phyloP scores from a whole-genome alignment of 2,888 invertebrate genomes.

The Geotrupes spiniger region DNA sequence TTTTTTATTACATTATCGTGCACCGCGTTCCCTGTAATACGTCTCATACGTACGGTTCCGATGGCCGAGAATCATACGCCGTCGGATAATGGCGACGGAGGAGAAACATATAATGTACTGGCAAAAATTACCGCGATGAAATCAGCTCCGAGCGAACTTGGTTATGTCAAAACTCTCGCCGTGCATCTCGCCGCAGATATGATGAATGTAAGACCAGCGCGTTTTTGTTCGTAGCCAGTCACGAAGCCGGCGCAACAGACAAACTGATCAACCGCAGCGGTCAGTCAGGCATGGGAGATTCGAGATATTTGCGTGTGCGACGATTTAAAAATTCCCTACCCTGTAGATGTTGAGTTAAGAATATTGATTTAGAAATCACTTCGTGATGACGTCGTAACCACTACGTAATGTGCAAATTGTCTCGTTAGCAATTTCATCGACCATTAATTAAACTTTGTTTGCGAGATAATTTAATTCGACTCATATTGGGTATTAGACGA shows the following conservation, averaged over 20 bases:
- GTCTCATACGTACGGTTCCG: slow-evolving; percentile 5
- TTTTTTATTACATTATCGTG: too few species aligned
- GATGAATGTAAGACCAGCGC: slow-evolving; percentile 20
- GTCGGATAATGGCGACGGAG: slow-evolving; percentile 19
- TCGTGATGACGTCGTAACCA: slow-evolving; percentile 2
- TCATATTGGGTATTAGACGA: too few species aligned
- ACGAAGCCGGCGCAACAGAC: neutral
- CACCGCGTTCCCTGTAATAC: too few species aligned
- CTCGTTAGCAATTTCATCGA: slow-evolving; percentile 1
- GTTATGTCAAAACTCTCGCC: slow-evolving; percentile 36
- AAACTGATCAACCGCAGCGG: slow-evolving; percentile 13
- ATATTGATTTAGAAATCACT: slow-evolving; percentile 6
- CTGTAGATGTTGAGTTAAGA: slow-evolving; percentile 6
- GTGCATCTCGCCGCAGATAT: slow-evolving; percentile 33
- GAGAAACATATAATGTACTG: slow-evolving; percentile 22
- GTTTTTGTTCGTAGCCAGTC: slow-evolving; percentile 11
- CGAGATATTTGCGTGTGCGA: slow-evolving; percentile 17
- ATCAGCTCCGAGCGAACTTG: slow-evolving; percentile 35
- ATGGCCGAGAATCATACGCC: slow-evolving; percentile 1
- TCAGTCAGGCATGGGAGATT: slow-evolving; percentile 15
- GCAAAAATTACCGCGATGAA: slow-evolving; percentile 34
- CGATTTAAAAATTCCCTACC: slow-evolving; percentile 6
- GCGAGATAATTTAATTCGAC: too few species aligned
- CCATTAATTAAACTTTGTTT: slow-evolving; percentile 2
- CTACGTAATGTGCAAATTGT: slow-evolving; percentile 4